Base-by-base conservation (phyloP, 2,797 vertebrate species). In the Tympanoctomys barrerae region DNA sequence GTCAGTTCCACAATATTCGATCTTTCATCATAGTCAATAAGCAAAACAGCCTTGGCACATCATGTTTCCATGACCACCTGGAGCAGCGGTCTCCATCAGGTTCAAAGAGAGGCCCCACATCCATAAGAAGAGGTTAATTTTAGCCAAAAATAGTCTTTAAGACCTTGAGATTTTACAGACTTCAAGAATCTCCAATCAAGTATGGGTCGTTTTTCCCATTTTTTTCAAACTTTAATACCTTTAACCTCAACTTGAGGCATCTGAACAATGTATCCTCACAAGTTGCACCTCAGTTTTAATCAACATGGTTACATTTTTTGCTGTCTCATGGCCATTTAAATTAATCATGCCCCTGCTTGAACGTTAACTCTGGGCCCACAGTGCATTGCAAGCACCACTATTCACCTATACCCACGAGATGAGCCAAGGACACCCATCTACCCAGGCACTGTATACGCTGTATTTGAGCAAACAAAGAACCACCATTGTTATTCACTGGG, bases 21-120 rank as follows among this genome's bases (percentile, higher is more conserved):
- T 16, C 57, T 89, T 96, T 86, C 66, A 90, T 90, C 83, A 90
- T 7, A 94, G 46, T 54, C 49, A 89, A 86, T 96, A 94, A 36
- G 8, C 36, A 95, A 95, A 70, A 39, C 7, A 36, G 9, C 64
- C 49, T 68, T 62, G 54, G 16, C 81, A 10, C 24, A 59, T 19
- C 18, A n/a, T 70, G 33, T 68, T 80, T 75, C 84, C 33, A 66
- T 24, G 90, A 39, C 71, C 49, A 87, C 16, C 54, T 39, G 46
- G 10, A 77, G 70, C 11, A 87, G 16, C 88, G 12, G 28, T 75
- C 22, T 49, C 68, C 24, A 31, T 2, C 54, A 21, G 42, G 81
- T 59, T 84, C 22, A 94, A 82, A 94, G 89, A 66, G 49, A 86
- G 85, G n/a, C 89, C 18, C 11, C 71, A 18, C 28, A 62, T 90